phyloP scores from a whole-genome alignment of 1,140 invertebrate species.

The Diorhabda elongata region DNA sequence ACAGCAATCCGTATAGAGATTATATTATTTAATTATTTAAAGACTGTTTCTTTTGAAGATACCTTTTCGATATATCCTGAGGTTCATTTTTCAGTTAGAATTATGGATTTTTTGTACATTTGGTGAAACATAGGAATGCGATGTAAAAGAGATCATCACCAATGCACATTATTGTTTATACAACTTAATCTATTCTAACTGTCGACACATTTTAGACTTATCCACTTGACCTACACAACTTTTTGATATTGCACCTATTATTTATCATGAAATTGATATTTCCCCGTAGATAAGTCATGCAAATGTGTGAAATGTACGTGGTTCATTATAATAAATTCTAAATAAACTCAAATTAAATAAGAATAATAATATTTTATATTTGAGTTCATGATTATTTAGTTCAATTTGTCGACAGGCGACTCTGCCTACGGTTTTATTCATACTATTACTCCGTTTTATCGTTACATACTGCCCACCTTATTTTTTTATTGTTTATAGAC shows the following conservation, averaged over 20 bases:
- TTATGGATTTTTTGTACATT: neutral
- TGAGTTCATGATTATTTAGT: constrained; percentile 1
- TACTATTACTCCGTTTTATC: neutral
- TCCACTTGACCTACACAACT: neutral
- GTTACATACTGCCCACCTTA: neutral
- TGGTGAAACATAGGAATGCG: neutral
- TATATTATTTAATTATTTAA: too few relatives aligned
- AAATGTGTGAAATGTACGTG: neutral
- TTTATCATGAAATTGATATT: neutral
- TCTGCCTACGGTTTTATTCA: neutral
- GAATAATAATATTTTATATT: neutral
- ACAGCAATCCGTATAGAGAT: too few relatives aligned
- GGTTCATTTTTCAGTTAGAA: too few relatives aligned
- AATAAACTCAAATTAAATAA: neutral
- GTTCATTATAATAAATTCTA: neutral
- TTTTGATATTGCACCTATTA: neutral
- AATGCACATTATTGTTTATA: neutral
- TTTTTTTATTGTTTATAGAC: neutral
- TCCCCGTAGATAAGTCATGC: neutral
- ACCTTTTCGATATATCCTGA: too few relatives aligned
- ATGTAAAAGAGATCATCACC: neutral
- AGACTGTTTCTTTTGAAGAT: too few relatives aligned
- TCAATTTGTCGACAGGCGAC: neutral
- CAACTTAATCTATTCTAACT: neutral
- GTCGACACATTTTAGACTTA: neutral